Evolutionary conservation across 1,140 invertebrate genomes (phyloP).

Genomic region (Drosophila lini): DNA sequence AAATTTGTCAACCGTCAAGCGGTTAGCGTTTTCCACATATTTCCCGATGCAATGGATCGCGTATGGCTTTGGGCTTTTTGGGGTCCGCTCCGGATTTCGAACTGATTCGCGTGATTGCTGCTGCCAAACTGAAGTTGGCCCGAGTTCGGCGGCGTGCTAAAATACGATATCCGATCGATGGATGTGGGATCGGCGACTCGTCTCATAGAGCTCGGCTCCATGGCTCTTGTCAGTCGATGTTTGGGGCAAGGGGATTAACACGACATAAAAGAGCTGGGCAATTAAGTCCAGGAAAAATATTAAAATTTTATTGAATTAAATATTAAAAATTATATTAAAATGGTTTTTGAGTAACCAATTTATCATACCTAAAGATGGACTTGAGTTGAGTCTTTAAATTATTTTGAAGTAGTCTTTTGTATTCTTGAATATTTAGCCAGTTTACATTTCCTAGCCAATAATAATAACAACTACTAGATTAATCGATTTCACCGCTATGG

Average conservation of each 20-base stretch:
- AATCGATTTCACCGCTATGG: neutral
- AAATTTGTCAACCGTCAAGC: slow-evolving; percentile 67
- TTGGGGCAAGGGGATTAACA: neutral
- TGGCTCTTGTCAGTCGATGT: slow-evolving; percentile 13
- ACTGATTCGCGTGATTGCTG: slow-evolving; percentile 67
- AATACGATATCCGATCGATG: slow-evolving; percentile 54
- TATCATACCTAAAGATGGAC: no score
- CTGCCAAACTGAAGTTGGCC: slow-evolving; percentile 55
- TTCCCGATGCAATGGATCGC: slow-evolving; percentile 34
- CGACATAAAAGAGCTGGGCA: neutral
- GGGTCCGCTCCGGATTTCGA: slow-evolving; percentile 17
- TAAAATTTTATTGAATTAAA: no score
- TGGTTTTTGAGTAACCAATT: no score
- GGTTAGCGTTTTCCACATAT: slow-evolving; percentile 47
- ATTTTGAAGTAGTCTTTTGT: no score
- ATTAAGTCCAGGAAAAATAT: neutral
- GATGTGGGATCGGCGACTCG: slow-evolving; percentile 54
- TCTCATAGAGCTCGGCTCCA: slow-evolving; percentile 36
- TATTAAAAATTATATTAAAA: no score
- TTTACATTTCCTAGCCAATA: no score
- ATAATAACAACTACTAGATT: neutral
- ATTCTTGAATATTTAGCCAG: no score
- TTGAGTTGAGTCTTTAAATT: no score
- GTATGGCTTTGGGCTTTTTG: neutral
- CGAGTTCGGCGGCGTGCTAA: slow-evolving; percentile 24